A percentile compares a stretch with the other conserved stretches of the same genome.
These are phyloP conservation scores for Drosophila algonquin DNA, from an alignment of 2,888 invertebrate genomes.

Conservation along the genomic window DNA sequence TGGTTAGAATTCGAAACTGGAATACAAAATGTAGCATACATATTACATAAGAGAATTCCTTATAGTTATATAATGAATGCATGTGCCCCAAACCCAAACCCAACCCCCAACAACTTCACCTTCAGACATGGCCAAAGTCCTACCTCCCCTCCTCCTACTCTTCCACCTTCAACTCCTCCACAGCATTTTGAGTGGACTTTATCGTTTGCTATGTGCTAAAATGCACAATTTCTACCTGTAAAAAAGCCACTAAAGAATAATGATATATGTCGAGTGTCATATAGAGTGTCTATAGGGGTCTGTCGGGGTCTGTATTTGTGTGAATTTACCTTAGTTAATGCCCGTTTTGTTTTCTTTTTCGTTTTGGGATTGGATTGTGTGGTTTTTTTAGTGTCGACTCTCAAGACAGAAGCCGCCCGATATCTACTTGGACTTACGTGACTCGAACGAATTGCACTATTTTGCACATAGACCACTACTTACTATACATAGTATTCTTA, in stretches of 20 bases:
- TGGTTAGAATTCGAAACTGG: slow-evolving; percentile 38
- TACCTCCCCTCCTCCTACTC: slow-evolving; percentile 7
- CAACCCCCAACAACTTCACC: neutral
- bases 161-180: neutral
- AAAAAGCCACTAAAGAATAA: slow-evolving; percentile 10
- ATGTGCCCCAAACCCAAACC: neutral
- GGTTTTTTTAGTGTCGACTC: slow-evolving; percentile 6
- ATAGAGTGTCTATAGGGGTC: neutral
- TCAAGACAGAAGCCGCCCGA: slow-evolving; percentile 18
- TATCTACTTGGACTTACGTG: slow-evolving; percentile 75
- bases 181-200: slow-evolving; percentile 38
- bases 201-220: slow-evolving; percentile 68
- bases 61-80: slow-evolving; percentile 31
- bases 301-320: slow-evolving; percentile 24
- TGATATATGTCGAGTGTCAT: slow-evolving; percentile 4
- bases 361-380: neutral
- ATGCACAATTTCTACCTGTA: slow-evolving; percentile 47
- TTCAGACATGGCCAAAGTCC: slow-evolving; percentile 28
- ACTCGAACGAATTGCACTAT: slow-evolving; percentile 68
- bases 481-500: neutral
- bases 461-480: slow-evolving; percentile 37
- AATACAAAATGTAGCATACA: slow-evolving; percentile 17
- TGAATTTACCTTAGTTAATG: slow-evolving; percentile 23
- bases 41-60: slow-evolving; percentile 24
- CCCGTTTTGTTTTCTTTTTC: slow-evolving; percentile 20